These are phyloP conservation scores for Drosophila lacicola DNA, from an alignment of 2,888 invertebrate species.

Conservation along the genomic window DNA sequence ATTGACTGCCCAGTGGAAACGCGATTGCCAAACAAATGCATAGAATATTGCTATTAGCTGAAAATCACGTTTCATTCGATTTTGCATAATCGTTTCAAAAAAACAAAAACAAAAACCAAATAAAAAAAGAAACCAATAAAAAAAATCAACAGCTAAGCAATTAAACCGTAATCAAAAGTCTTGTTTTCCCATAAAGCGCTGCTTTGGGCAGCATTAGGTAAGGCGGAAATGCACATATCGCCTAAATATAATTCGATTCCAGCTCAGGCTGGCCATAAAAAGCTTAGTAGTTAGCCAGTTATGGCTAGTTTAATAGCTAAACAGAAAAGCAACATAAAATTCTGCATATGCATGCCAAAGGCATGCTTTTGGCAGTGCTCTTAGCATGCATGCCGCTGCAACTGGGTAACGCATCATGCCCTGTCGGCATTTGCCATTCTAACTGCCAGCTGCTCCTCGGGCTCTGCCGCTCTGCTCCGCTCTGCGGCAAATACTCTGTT, in stretches of 20 bases:
- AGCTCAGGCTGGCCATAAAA: no score
- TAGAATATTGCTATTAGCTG: not conserved
- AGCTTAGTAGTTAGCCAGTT: not conserved
- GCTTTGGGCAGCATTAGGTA: not conserved
- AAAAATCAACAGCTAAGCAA: not conserved
- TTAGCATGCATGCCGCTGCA: constrained; percentile 9
- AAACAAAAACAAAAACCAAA: not conserved
- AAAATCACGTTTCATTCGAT: constrained; percentile 10
- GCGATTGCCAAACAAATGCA: not conserved
- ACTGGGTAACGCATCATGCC: constrained; percentile 14
- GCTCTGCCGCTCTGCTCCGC: not conserved
- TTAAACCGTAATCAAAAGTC: not conserved
- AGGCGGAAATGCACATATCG: constrained; percentile 10
- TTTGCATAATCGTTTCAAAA: constrained; percentile 10
- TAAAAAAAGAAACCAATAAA: not conserved
- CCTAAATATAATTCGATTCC: not conserved
- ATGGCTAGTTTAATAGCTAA: not conserved
- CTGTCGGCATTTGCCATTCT: constrained; percentile 33
- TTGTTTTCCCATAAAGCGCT: not conserved
- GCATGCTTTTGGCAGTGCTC: not conserved
- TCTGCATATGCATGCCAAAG: not conserved
- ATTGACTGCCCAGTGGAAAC: constrained; percentile 32
- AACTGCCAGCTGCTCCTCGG: constrained; percentile 12
- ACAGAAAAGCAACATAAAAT: not conserved
- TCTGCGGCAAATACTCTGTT: constrained; percentile 9